Conservation (phyloP, 2,888 invertebrate genomes). For the Limnephilus marmoratus region DNA sequence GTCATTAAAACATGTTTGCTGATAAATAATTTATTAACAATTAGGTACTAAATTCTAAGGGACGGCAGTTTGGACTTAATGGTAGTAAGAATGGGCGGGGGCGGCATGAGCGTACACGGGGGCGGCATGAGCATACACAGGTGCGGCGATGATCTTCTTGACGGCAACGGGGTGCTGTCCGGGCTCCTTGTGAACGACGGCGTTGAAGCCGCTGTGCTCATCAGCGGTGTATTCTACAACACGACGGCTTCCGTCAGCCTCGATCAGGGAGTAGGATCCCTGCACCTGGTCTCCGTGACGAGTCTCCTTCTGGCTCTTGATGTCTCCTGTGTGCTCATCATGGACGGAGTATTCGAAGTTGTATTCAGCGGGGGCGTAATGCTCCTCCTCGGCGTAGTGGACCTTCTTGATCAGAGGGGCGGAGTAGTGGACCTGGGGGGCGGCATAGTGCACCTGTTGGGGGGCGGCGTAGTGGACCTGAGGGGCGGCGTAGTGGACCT, state of each 20-base stretch:
- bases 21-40: slow-evolving; percentile 36
- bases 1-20: slow-evolving; percentile 8
- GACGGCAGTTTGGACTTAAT: neutral
- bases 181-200: slow-evolving; percentile 73
- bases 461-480: slow-evolving; percentile 55
- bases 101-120: slow-evolving; percentile 57
- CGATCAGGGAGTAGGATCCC: slow-evolving; percentile 74
- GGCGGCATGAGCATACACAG: slow-evolving; percentile 56
- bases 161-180: slow-evolving; percentile 52
- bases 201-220: slow-evolving; percentile 75
- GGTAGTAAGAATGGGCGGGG: slow-evolving; percentile 18
- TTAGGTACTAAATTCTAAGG: neutral
- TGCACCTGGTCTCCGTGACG: slow-evolving; percentile 74
- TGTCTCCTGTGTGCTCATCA: slow-evolving; percentile 73
- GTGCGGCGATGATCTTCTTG: slow-evolving; percentile 36
- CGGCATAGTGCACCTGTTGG: neutral
- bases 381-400: slow-evolving; percentile 75
- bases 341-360: slow-evolving; percentile 72
- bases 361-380: slow-evolving; percentile 65
- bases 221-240: slow-evolving; percentile 74
- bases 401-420: slow-evolving; percentile 68
- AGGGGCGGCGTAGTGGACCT: slow-evolving; percentile 56
- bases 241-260: slow-evolving; percentile 74
- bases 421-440: slow-evolving; percentile 13
- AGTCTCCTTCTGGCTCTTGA: slow-evolving; percentile 74